Conservation (phyloP, 2,888 invertebrate species). For the Ecliptopera silaceata region DNA sequence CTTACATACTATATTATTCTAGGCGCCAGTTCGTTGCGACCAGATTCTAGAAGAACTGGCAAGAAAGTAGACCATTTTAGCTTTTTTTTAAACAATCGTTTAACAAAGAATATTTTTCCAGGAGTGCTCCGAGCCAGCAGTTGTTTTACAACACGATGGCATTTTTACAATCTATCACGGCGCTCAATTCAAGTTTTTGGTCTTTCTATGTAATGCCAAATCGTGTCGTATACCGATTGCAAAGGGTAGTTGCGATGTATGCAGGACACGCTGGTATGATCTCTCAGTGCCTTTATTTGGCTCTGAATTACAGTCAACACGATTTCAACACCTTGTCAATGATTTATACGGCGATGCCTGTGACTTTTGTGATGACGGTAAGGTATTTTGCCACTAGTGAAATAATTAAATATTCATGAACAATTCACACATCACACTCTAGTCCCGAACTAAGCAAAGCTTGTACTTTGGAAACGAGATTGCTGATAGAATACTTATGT, state of each 20-base stretch:
- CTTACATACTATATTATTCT: too few species aligned
- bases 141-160: conserved; percentile 28
- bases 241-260: neutral
- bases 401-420: too few species aligned
- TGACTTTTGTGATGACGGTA: conserved; percentile 20
- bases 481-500: too few species aligned
- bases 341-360: conserved; percentile 22
- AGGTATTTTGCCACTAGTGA: conserved; percentile 1
- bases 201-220: conserved; percentile 23
- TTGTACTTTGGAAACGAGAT: too few species aligned
- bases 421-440: too few species aligned
- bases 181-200: conserved; percentile 17
- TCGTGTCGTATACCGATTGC: conserved; percentile 2
- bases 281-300: conserved; percentile 24
- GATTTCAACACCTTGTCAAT: conserved; percentile 25
- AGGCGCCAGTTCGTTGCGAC: too few species aligned
- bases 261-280: neutral
- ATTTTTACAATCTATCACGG: conserved; percentile 6
- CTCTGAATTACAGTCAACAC: conserved; percentile 18
- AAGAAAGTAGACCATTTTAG: too few species aligned
- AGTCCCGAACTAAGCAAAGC: too few species aligned
- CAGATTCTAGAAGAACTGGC: too few species aligned
- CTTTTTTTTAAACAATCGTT: too few species aligned
- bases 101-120: conserved; percentile 15
- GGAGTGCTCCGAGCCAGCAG: conserved; percentile 32